phyloP scores from a whole-genome alignment of 2,113 vertebrate species.

The Erpornis zantholeuca region DNA sequence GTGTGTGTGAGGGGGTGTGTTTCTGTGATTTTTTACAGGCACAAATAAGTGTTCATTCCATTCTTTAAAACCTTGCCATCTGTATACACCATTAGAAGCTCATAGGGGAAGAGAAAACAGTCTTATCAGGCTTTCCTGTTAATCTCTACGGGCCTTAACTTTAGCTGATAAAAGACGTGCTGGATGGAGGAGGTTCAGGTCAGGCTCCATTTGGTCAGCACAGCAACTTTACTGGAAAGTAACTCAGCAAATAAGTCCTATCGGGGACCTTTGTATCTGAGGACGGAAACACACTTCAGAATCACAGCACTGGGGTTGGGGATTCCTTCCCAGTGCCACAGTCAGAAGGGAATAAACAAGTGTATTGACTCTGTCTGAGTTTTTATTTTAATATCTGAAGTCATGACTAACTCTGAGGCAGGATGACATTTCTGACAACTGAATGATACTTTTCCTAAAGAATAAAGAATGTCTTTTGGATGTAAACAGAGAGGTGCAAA shows the following conservation, averaged over 20 bases:
- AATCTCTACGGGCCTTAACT: constrained; percentile 89
- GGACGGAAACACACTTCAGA: constrained; percentile 5
- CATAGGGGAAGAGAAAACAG: constrained; percentile 83
- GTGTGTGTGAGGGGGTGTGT: neutral
- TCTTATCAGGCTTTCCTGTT: constrained; percentile 84
- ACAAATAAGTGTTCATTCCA: constrained; percentile 66
- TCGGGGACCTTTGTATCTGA: constrained; percentile 36
- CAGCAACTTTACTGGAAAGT: constrained; percentile 37
- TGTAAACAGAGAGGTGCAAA: constrained; percentile 67
- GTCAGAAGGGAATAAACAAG: constrained; percentile 33
- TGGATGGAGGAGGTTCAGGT: constrained; percentile 69
- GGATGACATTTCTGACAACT: constrained; percentile 75
- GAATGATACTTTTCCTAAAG: constrained; percentile 58
- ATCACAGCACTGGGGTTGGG: neutral
- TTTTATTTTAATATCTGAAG: constrained; percentile 74
- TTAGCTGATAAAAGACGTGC: constrained; percentile 81
- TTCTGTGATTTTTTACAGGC: constrained; percentile 64
- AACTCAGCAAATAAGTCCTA: constrained; percentile 34
- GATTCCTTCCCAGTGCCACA: neutral
- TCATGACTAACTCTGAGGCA: constrained; percentile 58
- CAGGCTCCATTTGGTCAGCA: constrained; percentile 62
- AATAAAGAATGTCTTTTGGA: constrained; percentile 60
- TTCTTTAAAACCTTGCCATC: constrained; percentile 81
- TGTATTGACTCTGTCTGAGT: constrained; percentile 34
- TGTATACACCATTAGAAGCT: constrained; percentile 88